Base-by-base conservation (phyloP, 1,140 invertebrate species). In the Drosophila asahinai region DNA sequence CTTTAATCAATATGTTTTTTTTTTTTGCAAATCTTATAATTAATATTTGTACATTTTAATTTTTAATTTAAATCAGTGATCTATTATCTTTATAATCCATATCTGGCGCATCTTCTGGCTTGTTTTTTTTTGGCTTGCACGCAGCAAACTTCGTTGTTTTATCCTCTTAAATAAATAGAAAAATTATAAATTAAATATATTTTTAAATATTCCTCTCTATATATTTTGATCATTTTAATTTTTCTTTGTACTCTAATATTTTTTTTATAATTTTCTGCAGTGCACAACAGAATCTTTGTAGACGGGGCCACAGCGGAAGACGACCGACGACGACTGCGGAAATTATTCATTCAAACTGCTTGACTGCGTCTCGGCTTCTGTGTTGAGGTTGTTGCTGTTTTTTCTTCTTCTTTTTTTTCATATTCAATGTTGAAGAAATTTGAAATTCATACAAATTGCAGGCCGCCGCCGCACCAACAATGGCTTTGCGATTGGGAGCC, bases 371-470 rank as follows among this genome's bases (percentile, higher is more conserved):
- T 68, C 30, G 59, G 58, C 30, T 48, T 54, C 64, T 54, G 49
- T 67, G 22, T 42, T 36, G 48, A 33, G 30, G 48, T 48, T 71
- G 48, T 48, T 62, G 4, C n/a, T 60, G 59, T 30, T 36, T 17
- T 30, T 60, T 65, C 52, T 74, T 62, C 33, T 22, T 58, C 5
- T 7, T 42, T 59, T 71, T 76, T 48, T 57, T 73, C 38, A 73
- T 73, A 73, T 77, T 81, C 78, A 81, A 82, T 82, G 80, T 54
- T 73, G 61, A 72, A 75, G 80, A 73, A 87, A 87, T 87, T 87
- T 81, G 81, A 87, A 87, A 87, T 87, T 89, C 84, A 87, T 89
- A 87, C 83, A 87, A 87, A 87, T 87, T 87, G 84, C 81, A 89
- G 80, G 80, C 80, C 77, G 83, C 70, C 70, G 77, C 80, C 77